Conservation (phyloP, 2,888 invertebrate genomes). For the Calameuta idolon region DNA sequence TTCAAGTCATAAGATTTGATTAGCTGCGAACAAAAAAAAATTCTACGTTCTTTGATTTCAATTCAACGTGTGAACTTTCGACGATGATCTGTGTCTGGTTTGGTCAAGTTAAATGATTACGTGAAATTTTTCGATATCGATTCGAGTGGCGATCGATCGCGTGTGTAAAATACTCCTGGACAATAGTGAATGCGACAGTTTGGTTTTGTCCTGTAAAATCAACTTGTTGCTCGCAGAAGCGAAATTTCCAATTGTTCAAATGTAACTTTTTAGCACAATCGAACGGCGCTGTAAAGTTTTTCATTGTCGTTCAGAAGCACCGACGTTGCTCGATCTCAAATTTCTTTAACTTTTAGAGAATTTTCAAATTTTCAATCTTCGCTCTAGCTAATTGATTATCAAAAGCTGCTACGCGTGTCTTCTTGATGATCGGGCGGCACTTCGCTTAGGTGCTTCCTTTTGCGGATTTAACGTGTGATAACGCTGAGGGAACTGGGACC, state of each 20-base stretch:
- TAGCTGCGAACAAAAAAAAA: background rate
- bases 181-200: background rate
- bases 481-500: background rate
- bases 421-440: background rate
- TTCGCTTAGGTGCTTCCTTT: background rate
- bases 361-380: background rate
- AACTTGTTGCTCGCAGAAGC: background rate
- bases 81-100: background rate
- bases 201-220: no score
- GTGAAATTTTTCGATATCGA: background rate
- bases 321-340: background rate
- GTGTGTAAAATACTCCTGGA: background rate
- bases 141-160: no score
- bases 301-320: background rate
- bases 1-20: background rate
- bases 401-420: background rate
- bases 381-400: background rate
- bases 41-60: background rate
- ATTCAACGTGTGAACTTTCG: background rate
- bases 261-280: conserved; percentile 23
- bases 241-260: conserved; percentile 19
- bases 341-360: no score
- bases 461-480: background rate
- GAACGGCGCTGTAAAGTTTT: conserved; percentile 17
- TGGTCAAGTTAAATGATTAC: background rate